Conservation (phyloP, 2,113 vertebrate genomes). For the Coreoperca whiteheadi region DNA sequence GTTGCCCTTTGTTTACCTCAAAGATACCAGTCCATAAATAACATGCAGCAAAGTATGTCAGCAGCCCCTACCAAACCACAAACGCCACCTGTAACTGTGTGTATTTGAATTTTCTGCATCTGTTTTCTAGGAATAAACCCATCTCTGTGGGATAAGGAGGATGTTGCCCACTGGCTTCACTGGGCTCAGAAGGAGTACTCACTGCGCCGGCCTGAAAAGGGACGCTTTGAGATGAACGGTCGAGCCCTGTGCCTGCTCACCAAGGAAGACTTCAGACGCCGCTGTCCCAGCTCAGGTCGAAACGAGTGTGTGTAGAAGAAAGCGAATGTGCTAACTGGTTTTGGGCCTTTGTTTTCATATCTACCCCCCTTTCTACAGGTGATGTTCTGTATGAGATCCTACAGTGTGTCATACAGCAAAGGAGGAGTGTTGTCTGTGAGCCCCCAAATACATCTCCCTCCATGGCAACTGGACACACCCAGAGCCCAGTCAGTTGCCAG, state of each 20-base stretch:
- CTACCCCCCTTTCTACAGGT: conserved; percentile 76
- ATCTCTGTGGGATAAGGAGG: conserved; percentile 92
- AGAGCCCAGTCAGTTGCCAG: conserved; percentile 65
- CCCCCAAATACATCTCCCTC: conserved; percentile 3
- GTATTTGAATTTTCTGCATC: not conserved
- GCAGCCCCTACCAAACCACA: not conserved
- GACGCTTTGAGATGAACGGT: conserved; percentile 92
- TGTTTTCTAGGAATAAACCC: conserved; percentile 90
- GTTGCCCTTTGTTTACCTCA: not conserved
- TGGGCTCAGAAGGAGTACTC: conserved; percentile 94
- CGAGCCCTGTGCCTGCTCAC: conserved; percentile 93
- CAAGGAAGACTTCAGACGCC: conserved; percentile 92
- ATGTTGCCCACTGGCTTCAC: conserved; percentile 92
- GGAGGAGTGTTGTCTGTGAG: conserved; percentile 78
- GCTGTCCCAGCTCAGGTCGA: conserved; percentile 92
- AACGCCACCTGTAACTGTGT: not conserved
- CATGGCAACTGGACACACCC: conserved; percentile 26
- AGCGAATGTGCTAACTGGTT: not conserved
- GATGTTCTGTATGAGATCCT: conserved; percentile 95
- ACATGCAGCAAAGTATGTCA: not conserved
- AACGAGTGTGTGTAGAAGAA: not conserved
- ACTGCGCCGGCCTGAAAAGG: conserved; percentile 78
- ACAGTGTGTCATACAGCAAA: conserved; percentile 89
- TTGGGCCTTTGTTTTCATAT: not conserved
- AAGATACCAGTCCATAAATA: not conserved